Evolutionary conservation across 2,888 invertebrate species (phyloP).

Genomic region (Gordius sp.): DNA sequence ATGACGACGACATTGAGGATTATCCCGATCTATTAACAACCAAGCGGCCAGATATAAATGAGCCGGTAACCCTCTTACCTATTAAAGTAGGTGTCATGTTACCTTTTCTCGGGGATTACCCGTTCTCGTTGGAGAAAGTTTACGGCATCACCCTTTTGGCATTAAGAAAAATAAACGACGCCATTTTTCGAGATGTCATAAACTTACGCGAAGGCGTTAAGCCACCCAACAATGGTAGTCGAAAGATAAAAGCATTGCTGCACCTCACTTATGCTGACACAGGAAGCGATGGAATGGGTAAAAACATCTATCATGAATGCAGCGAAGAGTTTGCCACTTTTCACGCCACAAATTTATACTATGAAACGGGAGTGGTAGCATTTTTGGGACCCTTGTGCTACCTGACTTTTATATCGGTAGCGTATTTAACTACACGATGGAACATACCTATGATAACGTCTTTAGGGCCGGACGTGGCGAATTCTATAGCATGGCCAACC

Average conservation of each 20-base stretch:
- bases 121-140: background rate
- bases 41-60: too few species aligned
- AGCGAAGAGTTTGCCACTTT: slow-evolving; percentile 12
- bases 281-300: background rate
- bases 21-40: too few species aligned
- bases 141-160: background rate
- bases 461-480: background rate
- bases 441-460: background rate
- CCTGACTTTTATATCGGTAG: background rate
- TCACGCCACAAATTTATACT: background rate
- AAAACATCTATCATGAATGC: background rate
- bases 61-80: too few species aligned
- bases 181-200: too few species aligned
- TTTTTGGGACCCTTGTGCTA: slow-evolving; percentile 3
- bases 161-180: background rate
- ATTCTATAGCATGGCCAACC: background rate
- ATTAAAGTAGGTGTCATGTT: background rate
- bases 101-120: background rate
- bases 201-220: too few species aligned
- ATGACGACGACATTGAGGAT: too few species aligned
- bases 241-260: background rate
- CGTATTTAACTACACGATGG: background rate
- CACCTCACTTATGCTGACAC: background rate
- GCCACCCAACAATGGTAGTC: too few species aligned
- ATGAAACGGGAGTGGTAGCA: background rate